These are phyloP conservation scores for Halocaridina rubra DNA, from an alignment of 2,888 invertebrate species.

Conservation along the genomic window DNA sequence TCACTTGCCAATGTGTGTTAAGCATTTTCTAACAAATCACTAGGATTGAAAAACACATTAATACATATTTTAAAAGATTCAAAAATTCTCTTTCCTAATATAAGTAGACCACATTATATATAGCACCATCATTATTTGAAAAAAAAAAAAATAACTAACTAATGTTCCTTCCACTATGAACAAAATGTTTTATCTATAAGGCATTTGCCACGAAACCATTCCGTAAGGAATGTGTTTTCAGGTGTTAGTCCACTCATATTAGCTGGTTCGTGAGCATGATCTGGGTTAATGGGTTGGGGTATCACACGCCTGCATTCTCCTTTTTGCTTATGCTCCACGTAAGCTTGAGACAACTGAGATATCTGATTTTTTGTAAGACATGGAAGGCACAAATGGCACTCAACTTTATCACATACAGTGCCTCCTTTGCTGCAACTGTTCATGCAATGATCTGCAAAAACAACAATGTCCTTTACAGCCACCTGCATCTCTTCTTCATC, in stretches of 20 bases:
- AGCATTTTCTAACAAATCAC: too few relatives aligned
- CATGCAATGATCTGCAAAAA: constrained; percentile 78
- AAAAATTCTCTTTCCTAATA: background rate
- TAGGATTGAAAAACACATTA: too few relatives aligned
- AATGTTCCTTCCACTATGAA: background rate
- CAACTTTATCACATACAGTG: constrained; percentile 74
- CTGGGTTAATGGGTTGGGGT: constrained; percentile 73
- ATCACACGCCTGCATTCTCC: constrained; percentile 85
- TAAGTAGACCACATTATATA: background rate
- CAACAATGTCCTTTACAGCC: constrained; percentile 83
- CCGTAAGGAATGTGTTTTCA: constrained; percentile 79
- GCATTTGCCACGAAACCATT: constrained; percentile 94
- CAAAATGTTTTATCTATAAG: constrained; percentile 84
- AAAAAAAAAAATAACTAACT: background rate
- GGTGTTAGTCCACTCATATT: constrained; percentile 73
- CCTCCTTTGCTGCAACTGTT: constrained; percentile 68
- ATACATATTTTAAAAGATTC: too few relatives aligned
- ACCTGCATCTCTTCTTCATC: constrained; percentile 76
- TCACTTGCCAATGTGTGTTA: too few relatives aligned
- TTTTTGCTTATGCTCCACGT: constrained; percentile 83
- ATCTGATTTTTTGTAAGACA: constrained; percentile 78
- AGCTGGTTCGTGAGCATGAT: constrained; percentile 59
- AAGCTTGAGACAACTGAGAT: constrained; percentile 73
- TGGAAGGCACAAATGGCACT: constrained; percentile 82
- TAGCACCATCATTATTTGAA: too few relatives aligned